Evolutionary conservation across 2,113 vertebrate genomes (phyloP).

Genomic region (Electrona antarctica): DNA sequence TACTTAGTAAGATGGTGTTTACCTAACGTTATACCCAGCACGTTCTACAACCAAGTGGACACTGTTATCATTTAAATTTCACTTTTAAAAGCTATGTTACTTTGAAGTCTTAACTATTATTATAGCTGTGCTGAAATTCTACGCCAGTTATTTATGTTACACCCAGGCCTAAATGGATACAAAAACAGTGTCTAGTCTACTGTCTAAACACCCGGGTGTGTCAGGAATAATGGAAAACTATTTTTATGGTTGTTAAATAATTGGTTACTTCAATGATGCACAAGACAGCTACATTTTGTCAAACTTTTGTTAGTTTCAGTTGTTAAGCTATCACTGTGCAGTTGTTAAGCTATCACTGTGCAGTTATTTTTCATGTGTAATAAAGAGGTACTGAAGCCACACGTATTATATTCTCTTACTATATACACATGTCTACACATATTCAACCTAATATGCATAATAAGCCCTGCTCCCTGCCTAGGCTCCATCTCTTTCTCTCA

Average conservation of each 20-base stretch:
- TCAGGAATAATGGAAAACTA: not conserved
- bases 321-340: not conserved
- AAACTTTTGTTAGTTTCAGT: too few relatives aligned
- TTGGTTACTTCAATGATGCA: not conserved
- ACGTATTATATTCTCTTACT: not conserved
- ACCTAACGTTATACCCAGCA: slow-evolving; percentile 35
- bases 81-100: not conserved
- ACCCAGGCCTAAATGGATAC: slow-evolving; percentile 4
- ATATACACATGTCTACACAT: not conserved
- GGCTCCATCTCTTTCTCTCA: too few relatives aligned
- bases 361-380: not conserved
- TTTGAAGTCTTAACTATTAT: slow-evolving; percentile 18
- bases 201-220: not conserved
- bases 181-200: slow-evolving; percentile 1
- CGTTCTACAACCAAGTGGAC: slow-evolving; percentile 36
- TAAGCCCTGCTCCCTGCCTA: too few relatives aligned
- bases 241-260: not conserved
- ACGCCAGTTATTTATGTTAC: slow-evolving; percentile 40
- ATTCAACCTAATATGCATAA: not conserved
- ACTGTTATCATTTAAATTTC: slow-evolving; percentile 1
- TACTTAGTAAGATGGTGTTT: not conserved
- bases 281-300: too few relatives aligned
- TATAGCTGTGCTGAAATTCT: slow-evolving; percentile 38
- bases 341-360: too few relatives aligned
- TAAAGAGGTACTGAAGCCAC: not conserved